These are phyloP conservation scores for Crocuta crocuta DNA, from an alignment of 2,113 vertebrate species.

Conservation along the genomic window DNA sequence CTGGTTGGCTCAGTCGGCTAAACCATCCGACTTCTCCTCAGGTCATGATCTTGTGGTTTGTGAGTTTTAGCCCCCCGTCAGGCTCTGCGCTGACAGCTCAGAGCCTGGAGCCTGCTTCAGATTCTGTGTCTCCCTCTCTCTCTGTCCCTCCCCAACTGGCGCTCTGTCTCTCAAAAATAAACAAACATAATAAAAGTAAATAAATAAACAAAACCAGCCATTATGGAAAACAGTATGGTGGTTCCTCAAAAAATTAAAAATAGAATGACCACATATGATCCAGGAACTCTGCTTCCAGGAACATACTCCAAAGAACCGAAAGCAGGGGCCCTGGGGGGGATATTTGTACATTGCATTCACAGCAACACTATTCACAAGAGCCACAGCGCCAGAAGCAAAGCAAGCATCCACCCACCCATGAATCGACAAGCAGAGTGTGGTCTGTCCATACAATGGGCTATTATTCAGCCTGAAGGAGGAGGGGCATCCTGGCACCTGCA, in stretches of 20 bases:
- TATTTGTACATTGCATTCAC: neutral
- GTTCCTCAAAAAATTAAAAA: neutral
- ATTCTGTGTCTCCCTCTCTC: neutral
- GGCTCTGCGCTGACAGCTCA: neutral
- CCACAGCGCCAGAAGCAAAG: neutral
- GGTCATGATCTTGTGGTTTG: neutral
- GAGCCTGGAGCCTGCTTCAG: too few relatives aligned
- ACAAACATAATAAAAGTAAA: neutral
- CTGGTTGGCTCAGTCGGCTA: neutral
- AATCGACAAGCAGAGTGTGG: neutral
- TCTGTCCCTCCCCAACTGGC: too few relatives aligned
- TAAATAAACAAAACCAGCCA: neutral
- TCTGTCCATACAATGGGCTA: fast-evolving
- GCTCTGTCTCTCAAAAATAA: neutral
- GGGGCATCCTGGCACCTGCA: neutral
- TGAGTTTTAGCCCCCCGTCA: fast-evolving
- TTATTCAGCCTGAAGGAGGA: neutral
- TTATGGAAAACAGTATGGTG: neutral
- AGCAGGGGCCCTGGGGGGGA: neutral
- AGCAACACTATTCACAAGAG: neutral
- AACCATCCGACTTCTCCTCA: neutral
- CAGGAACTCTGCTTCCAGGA: neutral
- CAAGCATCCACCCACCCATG: too few relatives aligned
- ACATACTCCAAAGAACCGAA: neutral
- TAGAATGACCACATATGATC: neutral